Conservation (phyloP, 1,140 invertebrate species). For the Drosophila murphyi region DNA sequence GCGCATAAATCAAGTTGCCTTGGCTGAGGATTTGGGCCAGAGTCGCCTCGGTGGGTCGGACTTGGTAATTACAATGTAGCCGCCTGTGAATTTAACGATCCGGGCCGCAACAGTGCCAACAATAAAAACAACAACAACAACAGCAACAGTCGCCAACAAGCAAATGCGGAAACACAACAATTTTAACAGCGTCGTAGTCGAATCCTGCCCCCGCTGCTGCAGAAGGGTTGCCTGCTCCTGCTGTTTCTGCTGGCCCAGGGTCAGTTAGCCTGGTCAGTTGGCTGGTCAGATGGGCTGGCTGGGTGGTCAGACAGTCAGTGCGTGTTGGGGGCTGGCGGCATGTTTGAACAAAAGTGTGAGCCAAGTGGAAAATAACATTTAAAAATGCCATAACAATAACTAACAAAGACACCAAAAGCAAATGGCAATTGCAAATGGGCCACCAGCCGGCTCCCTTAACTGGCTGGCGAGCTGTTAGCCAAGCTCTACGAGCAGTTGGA, state of each 20-base stretch:
- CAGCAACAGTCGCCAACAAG: slow-evolving; percentile 45
- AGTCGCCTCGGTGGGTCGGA: slow-evolving; percentile 56
- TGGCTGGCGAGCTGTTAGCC: slow-evolving; percentile 42
- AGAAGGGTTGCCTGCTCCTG: slow-evolving; percentile 31
- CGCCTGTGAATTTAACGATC: slow-evolving; percentile 81
- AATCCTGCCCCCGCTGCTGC: slow-evolving; percentile 19
- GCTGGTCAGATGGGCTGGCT: slow-evolving; percentile 57
- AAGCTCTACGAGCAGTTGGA: slow-evolving; percentile 5
- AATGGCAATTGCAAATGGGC: slow-evolving; percentile 75
- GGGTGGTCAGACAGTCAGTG: slow-evolving; percentile 25
- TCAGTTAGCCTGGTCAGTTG: slow-evolving; percentile 52
- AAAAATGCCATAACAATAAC: slow-evolving; percentile 81
- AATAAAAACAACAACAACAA: background rate
- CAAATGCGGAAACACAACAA: slow-evolving; percentile 67
- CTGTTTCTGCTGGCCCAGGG: slow-evolving; percentile 46
- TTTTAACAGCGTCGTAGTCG: slow-evolving; percentile 36
- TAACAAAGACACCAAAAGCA: slow-evolving; percentile 82
- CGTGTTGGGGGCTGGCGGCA: slow-evolving; percentile 53
- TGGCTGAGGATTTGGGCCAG: slow-evolving; percentile 75
- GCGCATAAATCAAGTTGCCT: slow-evolving; percentile 79
- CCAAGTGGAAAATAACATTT: slow-evolving; percentile 83
- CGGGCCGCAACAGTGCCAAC: slow-evolving; percentile 34
- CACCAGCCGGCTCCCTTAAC: slow-evolving; percentile 5
- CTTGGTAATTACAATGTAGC: slow-evolving; percentile 79
- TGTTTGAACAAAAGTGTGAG: slow-evolving; percentile 80